Percentiles rank a stretch among this genome's conserved stretches.
These are phyloP conservation scores for Cheilosia vulpina DNA, from an alignment of 2,888 invertebrate genomes.

Conservation along the genomic window DNA sequence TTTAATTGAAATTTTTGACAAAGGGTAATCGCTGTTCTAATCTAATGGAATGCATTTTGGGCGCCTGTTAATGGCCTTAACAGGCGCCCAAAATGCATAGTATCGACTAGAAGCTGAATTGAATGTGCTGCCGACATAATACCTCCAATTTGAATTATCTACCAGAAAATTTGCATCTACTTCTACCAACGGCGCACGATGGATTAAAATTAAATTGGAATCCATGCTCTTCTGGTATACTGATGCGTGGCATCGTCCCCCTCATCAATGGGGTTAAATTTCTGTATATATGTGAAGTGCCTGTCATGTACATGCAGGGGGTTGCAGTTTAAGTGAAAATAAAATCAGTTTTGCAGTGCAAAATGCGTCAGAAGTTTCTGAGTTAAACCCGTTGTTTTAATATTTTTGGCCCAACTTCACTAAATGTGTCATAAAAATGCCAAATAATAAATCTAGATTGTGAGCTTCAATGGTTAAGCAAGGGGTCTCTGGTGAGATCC, in stretches of 20 bases:
- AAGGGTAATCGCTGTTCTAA: slow-evolving; percentile 66
- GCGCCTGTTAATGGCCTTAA: slow-evolving; percentile 38
- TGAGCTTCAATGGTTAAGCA: too few relatives aligned
- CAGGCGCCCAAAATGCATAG: too few relatives aligned
- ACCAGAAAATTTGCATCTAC: slow-evolving; percentile 64
- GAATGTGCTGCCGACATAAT: slow-evolving; percentile 71
- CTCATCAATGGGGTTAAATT: slow-evolving; percentile 32
- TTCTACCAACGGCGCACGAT: slow-evolving; percentile 20
- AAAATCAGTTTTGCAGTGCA: too few relatives aligned
- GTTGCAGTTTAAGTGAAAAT: too few relatives aligned
- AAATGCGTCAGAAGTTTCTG: too few relatives aligned
- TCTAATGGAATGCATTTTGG: slow-evolving; percentile 63
- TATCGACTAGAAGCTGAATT: slow-evolving; percentile 50
- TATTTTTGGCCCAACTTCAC: too few relatives aligned
- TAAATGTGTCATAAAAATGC: too few relatives aligned
- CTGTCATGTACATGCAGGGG: too few relatives aligned
- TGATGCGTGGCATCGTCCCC: slow-evolving; percentile 19
- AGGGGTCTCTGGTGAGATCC: too few relatives aligned
- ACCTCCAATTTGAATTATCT: slow-evolving; percentile 73
- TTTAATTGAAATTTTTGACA: slow-evolving; percentile 72
- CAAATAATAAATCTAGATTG: too few relatives aligned
- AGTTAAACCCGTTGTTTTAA: too few relatives aligned
- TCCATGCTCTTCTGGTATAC: slow-evolving; percentile 27
- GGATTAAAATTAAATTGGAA: slow-evolving; percentile 74
- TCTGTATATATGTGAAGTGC: too few relatives aligned